Conservation (phyloP, 2,113 vertebrate genomes). For the Chionomys nivalis region DNA sequence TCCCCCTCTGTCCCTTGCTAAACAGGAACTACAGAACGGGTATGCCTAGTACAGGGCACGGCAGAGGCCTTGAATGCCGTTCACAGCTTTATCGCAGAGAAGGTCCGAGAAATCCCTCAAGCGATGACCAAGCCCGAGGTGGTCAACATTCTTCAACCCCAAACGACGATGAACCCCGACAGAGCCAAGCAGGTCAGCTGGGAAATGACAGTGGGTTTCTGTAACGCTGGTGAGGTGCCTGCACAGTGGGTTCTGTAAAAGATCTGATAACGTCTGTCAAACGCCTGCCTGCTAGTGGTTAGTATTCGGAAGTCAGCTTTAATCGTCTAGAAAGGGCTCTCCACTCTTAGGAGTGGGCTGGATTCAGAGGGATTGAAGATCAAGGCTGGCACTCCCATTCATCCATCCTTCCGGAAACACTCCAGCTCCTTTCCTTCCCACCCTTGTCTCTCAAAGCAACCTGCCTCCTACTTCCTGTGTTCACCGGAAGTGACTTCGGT, state of each 20-base stretch:
- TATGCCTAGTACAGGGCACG: conserved; percentile 95
- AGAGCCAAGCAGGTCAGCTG: conserved; percentile 94
- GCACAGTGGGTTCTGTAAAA: background rate
- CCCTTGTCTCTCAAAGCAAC: conserved; percentile 59
- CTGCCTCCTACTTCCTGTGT: conserved; percentile 70
- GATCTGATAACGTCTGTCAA: background rate
- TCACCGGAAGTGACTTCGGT: conserved; percentile 54
- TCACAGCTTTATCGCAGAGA: conserved; percentile 96
- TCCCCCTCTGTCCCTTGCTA: conserved; percentile 57
- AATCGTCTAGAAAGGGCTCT: background rate
- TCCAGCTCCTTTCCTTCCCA: background rate
- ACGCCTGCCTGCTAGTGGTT: background rate
- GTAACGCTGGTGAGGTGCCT: conserved; percentile 5
- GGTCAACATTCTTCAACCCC: conserved; percentile 94
- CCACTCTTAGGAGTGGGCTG: background rate
- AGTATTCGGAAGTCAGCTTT: background rate
- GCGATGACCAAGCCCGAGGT: conserved; percentile 93
- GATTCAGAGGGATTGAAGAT: background rate
- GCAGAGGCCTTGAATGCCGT: conserved; percentile 94
- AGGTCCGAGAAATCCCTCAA: conserved; percentile 96
- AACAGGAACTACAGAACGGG: conserved; percentile 95
- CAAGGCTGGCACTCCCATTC: background rate
- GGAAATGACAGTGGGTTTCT: conserved; percentile 41
- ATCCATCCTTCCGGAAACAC: background rate
- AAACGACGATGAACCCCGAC: conserved; percentile 96